Evolutionary conservation across 2,888 invertebrate species (phyloP).

Genomic region (Acronicta psi): DNA sequence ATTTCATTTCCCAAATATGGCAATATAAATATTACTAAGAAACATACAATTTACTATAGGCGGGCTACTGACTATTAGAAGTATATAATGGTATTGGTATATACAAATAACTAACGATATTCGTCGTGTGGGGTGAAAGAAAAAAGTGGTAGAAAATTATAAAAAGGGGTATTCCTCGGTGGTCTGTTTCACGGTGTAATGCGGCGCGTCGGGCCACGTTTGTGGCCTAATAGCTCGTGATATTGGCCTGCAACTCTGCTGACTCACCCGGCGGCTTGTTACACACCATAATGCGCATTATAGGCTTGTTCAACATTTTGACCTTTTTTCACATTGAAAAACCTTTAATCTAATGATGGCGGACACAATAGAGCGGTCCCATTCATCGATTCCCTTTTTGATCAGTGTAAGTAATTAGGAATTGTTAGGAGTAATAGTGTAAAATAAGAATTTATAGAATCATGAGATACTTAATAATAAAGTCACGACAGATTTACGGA

Average conservation of each 20-base stretch:
- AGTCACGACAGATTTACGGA: too few relatives aligned
- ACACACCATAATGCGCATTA: constrained; percentile 60
- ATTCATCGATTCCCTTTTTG: constrained; percentile 48
- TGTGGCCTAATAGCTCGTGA: constrained; percentile 83
- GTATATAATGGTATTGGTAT: constrained; percentile 4
- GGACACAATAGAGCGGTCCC: constrained; percentile 50
- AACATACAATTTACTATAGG: too few relatives aligned
- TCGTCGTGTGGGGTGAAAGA: constrained; percentile 79
- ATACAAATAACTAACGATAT: constrained; percentile 16
- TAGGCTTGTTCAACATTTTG: constrained; percentile 58
- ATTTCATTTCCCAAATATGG: constrained; percentile 23
- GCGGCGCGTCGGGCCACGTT: constrained; percentile 76
- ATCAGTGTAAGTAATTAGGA: constrained; percentile 42
- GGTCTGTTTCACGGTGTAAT: constrained; percentile 86
- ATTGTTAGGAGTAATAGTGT: constrained; percentile 8
- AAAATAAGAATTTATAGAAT: too few relatives aligned
- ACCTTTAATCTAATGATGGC: constrained; percentile 58
- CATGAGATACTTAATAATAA: too few relatives aligned
- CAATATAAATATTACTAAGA: too few relatives aligned
- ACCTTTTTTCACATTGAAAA: constrained; percentile 48
- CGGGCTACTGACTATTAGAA: background rate
- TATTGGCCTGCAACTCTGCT: constrained; percentile 79
- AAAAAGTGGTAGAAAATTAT: constrained; percentile 69
- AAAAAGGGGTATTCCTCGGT: constrained; percentile 79
- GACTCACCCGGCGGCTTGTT: constrained; percentile 77